Evolutionary conservation across 2,797 vertebrate species (phyloP).

Genomic region (Silurus aristotelis): DNA sequence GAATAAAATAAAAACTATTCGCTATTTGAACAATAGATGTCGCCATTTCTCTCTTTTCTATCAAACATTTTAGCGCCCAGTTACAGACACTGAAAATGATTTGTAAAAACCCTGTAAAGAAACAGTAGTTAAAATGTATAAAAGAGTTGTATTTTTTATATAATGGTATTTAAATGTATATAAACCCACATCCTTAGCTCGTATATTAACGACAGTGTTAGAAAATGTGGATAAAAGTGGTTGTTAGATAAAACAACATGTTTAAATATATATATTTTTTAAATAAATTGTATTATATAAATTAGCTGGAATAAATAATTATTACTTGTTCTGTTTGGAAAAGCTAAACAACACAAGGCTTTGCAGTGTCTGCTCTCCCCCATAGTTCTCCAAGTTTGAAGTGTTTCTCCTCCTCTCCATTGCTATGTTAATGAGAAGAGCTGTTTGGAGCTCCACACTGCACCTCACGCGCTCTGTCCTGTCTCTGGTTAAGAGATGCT

Average conservation of each 20-base stretch:
- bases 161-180: background rate
- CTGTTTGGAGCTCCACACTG: background rate
- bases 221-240: background rate
- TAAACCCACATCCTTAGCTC: background rate
- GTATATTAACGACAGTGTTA: background rate
- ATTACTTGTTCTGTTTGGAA: background rate
- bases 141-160: constrained; percentile 38
- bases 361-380: background rate
- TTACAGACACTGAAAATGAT: background rate
- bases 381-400: background rate
- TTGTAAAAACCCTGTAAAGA: background rate
- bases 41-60: constrained; percentile 4
- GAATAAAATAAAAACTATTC: background rate
- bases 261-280: background rate
- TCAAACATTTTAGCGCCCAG: background rate
- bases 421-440: constrained; percentile 22
- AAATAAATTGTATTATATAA: no score
- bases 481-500: constrained; percentile 7
- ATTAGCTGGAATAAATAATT: no score
- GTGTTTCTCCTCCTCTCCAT: constrained; percentile 12
- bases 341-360: background rate
- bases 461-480: constrained; percentile 9
- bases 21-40: constrained; percentile 6
- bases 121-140: background rate
- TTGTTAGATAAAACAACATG: background rate